These are phyloP conservation scores for Lasioglossum calceatum DNA, from an alignment of 2,888 invertebrate species.

Conservation along the genomic window DNA sequence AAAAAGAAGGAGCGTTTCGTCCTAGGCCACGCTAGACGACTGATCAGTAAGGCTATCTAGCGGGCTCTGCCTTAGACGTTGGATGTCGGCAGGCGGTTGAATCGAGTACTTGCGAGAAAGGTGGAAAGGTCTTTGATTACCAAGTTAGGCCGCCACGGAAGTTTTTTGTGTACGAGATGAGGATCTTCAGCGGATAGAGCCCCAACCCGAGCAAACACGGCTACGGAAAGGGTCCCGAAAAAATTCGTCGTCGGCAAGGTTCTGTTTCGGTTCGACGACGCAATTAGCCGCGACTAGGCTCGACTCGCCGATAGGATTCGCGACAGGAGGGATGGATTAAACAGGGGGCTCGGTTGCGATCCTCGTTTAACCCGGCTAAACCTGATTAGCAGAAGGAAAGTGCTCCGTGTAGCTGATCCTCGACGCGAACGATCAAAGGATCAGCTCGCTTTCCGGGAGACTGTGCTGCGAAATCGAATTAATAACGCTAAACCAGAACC, in stretches of 20 bases:
- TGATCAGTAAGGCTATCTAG: too few relatives aligned
- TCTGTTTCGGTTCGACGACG: slow-evolving; percentile 59
- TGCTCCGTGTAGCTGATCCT: slow-evolving; percentile 42
- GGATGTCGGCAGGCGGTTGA: too few relatives aligned
- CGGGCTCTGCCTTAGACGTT: too few relatives aligned
- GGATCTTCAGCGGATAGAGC: too few relatives aligned
- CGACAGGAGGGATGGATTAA: slow-evolving; percentile 57
- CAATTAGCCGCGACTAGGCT: slow-evolving; percentile 56
- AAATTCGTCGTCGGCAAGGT: slow-evolving; percentile 59
- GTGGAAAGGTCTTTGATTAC: too few relatives aligned
- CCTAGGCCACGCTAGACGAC: too few relatives aligned
- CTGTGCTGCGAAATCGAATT: slow-evolving; percentile 61
- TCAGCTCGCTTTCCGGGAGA: slow-evolving; percentile 43
- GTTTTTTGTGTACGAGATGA: too few relatives aligned
- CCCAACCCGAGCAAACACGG: background rate
- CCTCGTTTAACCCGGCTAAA: slow-evolving; percentile 67
- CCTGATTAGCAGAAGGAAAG: slow-evolving; percentile 68
- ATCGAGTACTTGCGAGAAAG: too few relatives aligned
- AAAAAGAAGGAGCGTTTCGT: too few relatives aligned
- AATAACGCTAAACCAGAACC: slow-evolving; percentile 56
- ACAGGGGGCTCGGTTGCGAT: slow-evolving; percentile 65
- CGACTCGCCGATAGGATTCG: slow-evolving; percentile 45
- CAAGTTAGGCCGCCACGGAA: too few relatives aligned
- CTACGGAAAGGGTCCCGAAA: slow-evolving; percentile 9
- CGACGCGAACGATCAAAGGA: slow-evolving; percentile 65